Percentiles rank a stretch among this genome's conserved stretches.
phyloP scores from a whole-genome alignment of 2,888 invertebrate genomes.

The Tineola bisselliella region DNA sequence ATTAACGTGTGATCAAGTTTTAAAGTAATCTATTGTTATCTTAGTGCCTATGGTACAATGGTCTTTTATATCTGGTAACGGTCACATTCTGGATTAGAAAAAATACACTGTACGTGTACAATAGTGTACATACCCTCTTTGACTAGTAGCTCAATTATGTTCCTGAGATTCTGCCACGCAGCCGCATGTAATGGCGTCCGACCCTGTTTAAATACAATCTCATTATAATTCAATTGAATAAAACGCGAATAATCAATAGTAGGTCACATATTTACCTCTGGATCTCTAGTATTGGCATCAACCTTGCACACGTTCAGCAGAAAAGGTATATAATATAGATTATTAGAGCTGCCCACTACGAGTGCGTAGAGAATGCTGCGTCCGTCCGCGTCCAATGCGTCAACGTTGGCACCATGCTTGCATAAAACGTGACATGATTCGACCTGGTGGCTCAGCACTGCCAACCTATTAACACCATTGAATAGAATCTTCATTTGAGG shows the following conservation, averaged over 20 bases:
- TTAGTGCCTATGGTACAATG: too few relatives aligned
- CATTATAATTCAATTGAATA: too few relatives aligned
- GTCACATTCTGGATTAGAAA: too few relatives aligned
- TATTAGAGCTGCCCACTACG: slow-evolving; percentile 88
- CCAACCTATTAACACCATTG: too few relatives aligned
- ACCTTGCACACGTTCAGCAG: slow-evolving; percentile 81
- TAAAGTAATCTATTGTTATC: too few relatives aligned
- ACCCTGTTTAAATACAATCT: slow-evolving; percentile 71
- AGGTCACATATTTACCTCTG: slow-evolving; percentile 67
- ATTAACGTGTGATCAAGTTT: too few relatives aligned
- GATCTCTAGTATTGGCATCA: slow-evolving; percentile 86
- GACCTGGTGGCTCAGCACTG: slow-evolving; percentile 86
- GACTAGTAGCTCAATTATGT: slow-evolving; percentile 88
- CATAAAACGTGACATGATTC: slow-evolving; percentile 78
- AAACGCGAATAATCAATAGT: too few relatives aligned
- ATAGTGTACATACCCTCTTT: slow-evolving; percentile 73
- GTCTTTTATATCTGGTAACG: too few relatives aligned
- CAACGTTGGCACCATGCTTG: slow-evolving; percentile 81
- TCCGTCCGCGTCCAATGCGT: slow-evolving; percentile 91
- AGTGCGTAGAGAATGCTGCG: slow-evolving; percentile 91
- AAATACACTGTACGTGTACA: too few relatives aligned
- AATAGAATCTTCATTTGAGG: too few relatives aligned
- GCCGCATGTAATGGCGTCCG: slow-evolving; percentile 90
- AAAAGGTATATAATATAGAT: slow-evolving; percentile 86
- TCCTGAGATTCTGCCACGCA: slow-evolving; percentile 93